A percentile compares a stretch with the other conserved stretches of the same genome.
phyloP scores from a whole-genome alignment of 2,113 vertebrate species.

The Genyomyrus donnyi region DNA sequence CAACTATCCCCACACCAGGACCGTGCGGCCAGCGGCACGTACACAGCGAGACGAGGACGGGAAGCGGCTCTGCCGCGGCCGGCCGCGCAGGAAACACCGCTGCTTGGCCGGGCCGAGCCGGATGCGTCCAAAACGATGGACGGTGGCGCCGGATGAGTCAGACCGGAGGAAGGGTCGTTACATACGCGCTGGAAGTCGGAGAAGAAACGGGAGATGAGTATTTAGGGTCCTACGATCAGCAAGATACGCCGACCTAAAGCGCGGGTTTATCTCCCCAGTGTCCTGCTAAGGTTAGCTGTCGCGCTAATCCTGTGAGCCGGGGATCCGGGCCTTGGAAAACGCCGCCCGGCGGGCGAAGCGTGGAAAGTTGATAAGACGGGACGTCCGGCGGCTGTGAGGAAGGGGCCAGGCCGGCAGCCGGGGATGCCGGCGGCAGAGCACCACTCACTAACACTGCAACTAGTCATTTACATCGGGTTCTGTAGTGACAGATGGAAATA shows the following conservation, averaged over 20 bases:
- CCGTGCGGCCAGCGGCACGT: background rate
- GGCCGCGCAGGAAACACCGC: background rate
- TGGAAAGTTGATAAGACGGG: background rate
- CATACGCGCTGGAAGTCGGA: no score
- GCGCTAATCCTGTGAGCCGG: background rate
- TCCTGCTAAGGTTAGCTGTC: background rate
- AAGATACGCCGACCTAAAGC: background rate
- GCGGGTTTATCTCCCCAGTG: background rate
- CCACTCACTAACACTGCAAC: background rate
- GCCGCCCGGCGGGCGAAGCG: background rate
- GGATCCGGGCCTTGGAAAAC: background rate
- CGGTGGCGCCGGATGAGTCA: background rate
- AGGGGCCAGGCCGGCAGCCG: background rate
- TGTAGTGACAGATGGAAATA: background rate
- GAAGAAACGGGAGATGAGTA: background rate
- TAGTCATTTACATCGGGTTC: background rate
- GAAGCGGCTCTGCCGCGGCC: background rate
- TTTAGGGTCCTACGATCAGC: background rate
- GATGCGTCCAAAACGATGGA: background rate
- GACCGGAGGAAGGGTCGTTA: background rate
- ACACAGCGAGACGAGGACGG: background rate
- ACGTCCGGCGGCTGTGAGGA: background rate
- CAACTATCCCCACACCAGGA: background rate
- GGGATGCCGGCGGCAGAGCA: background rate
- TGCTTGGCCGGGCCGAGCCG: conserved; percentile 8